Evolutionary conservation across 2,888 invertebrate genomes (phyloP).

Genomic region (Cordilura impudica): DNA sequence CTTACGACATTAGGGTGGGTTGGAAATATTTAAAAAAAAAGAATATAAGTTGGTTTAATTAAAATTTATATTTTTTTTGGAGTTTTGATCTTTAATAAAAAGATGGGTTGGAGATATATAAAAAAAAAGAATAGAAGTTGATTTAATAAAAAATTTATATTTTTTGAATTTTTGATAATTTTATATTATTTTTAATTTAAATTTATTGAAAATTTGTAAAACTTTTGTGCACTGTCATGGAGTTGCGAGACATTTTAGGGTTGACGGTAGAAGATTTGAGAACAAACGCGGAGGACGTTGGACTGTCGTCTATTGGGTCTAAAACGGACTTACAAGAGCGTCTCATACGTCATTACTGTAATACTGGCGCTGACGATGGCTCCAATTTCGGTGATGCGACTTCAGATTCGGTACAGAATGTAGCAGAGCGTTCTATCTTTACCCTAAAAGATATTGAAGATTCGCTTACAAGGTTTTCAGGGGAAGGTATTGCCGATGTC

Average conservation of each 20-base stretch:
- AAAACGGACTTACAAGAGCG: conserved; percentile 30
- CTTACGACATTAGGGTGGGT: neutral
- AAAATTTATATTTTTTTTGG: neutral
- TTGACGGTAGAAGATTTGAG: conserved; percentile 7
- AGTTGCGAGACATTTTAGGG: conserved; percentile 3
- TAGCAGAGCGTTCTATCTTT: neutral
- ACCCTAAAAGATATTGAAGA: conserved; percentile 14
- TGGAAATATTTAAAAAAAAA: neutral
- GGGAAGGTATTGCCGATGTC: neutral
- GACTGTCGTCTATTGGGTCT: neutral
- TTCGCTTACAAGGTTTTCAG: conserved; percentile 3
- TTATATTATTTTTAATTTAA: neutral
- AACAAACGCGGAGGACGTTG: neutral
- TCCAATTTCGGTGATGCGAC: neutral
- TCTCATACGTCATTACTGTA: conserved; percentile 6
- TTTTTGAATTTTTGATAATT: neutral
- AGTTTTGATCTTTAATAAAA: neutral
- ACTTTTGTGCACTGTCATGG: conserved; percentile 24
- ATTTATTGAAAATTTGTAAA: neutral
- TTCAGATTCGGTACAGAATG: neutral
- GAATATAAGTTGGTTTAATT: neutral
- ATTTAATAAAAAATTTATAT: neutral
- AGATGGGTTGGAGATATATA: neutral
- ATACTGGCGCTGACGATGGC: neutral
- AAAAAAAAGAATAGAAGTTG: neutral